Conservation (phyloP, 2,797 vertebrate genomes). For the Chrysocyon brachyurus region DNA sequence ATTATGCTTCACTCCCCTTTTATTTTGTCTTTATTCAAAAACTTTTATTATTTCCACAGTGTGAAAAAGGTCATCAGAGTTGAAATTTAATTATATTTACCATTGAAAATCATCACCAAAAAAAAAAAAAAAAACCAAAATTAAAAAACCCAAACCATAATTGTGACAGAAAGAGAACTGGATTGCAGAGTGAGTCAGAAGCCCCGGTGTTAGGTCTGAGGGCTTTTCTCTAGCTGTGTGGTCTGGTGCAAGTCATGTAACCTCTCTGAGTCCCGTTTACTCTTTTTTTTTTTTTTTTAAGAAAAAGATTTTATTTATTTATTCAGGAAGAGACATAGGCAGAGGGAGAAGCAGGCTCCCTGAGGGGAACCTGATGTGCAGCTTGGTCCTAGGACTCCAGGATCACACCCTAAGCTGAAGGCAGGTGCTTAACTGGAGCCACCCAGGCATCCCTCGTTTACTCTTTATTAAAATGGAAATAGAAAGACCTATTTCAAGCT, state of each 20-base stretch:
- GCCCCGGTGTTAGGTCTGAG: background rate
- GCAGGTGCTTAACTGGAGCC: no score
- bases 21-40: conserved; percentile 34
- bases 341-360: no score
- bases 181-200: background rate
- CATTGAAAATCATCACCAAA: background rate
- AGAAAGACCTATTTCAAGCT: background rate
- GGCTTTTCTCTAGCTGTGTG: background rate
- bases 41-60: conserved; percentile 8
- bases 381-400: no score
- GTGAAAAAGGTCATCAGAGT: conserved; percentile 23
- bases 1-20: conserved; percentile 14
- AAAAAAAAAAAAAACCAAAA: no score
- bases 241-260: background rate
- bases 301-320: no score
- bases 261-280: background rate
- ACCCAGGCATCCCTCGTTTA: background rate
- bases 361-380: no score
- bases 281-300: no score
- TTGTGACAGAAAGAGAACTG: background rate
- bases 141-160: background rate
- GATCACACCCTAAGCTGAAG: no score
- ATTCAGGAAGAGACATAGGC: no score
- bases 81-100: conserved; percentile 61
- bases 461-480: background rate